Conservation (phyloP, 2,113 vertebrate genomes). For the Damaliscus lunatus region DNA sequence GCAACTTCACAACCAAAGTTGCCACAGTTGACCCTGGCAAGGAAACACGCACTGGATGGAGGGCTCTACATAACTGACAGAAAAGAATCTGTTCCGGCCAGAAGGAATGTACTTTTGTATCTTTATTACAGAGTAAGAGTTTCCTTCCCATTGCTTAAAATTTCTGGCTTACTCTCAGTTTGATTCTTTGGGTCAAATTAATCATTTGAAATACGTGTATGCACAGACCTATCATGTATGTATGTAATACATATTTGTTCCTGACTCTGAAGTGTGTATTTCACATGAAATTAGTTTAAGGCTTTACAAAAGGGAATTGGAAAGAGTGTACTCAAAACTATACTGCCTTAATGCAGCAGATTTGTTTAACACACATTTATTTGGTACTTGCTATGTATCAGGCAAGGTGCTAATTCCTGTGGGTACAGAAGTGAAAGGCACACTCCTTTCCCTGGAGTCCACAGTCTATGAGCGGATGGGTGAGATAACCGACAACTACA, state of each 20-base stretch:
- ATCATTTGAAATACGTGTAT: neutral
- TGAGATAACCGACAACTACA: rapidly evolving
- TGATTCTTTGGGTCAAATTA: neutral
- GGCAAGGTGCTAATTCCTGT: neutral
- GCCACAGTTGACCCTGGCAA: neutral
- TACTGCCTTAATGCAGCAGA: neutral
- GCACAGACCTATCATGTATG: neutral
- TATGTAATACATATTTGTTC: neutral
- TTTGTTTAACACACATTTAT: neutral
- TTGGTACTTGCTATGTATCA: neutral
- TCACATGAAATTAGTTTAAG: neutral
- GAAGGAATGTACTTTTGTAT: neutral
- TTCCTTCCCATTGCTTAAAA: neutral
- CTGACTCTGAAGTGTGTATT: neutral
- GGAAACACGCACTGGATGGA: neutral
- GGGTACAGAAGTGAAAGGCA: neutral
- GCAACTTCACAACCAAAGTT: neutral
- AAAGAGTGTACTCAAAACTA: neutral
- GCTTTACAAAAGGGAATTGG: neutral
- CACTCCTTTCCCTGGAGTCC: neutral
- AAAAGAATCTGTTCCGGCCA: neutral
- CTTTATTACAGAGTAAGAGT: neutral
- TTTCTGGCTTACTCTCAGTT: neutral
- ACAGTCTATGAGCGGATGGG: neutral
- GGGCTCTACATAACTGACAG: neutral